Base-by-base conservation (phyloP, 2,797 vertebrate genomes). In the Aplochiton taeniatus region DNA sequence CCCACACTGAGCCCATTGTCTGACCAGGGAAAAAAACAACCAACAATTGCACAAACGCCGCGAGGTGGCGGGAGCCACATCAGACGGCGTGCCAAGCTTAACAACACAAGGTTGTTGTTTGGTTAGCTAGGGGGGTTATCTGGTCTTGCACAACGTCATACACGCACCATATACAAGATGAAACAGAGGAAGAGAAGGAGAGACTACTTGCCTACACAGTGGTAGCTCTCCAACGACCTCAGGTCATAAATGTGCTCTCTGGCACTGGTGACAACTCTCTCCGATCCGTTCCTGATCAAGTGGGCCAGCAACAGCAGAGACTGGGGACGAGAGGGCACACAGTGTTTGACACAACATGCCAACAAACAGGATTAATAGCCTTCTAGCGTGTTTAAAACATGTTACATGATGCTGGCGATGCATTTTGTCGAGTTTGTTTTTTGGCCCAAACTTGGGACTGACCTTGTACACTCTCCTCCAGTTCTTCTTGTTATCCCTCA, bases 161-260 rank as follows among this genome's bases (percentile, higher is more conserved):
- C 3, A 31, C 6, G 6, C 31, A 6, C 31, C 31, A 31, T 6
- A 31, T 31, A n/a, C 12, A 10, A 12, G 0, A 8, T n/a, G n/a
- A 17, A 65, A 31, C 10, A 49, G 16, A 66, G 31, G 31, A 6
- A 2, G 31, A 31, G 31, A 1, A n/a, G 69, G 49, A 65, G n/a
- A 17, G 17, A 16, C 11, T 84, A 85, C 96, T 96, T 93, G 97
- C 96, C 97, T 90, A 98, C 92, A 92, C 91, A 98, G 90, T 98
- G 97, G 91, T 96, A 99, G 93, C 97, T 98, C 93, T 98, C 96
- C 90, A 99, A 90, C 76, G 97, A 96, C 87, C 96, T 93, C 87
- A 98, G 93, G 92, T 98, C 97, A 90, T 98, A 99, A 88, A 98
- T 93, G 93, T 99, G 98, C 91, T 99, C 98, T 94, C 98, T 95